A percentile compares a stretch with the other conserved stretches of the same genome.
These are phyloP conservation scores for Propithecus coquereli DNA, from an alignment of 2,113 vertebrate genomes.

Conservation along the genomic window DNA sequence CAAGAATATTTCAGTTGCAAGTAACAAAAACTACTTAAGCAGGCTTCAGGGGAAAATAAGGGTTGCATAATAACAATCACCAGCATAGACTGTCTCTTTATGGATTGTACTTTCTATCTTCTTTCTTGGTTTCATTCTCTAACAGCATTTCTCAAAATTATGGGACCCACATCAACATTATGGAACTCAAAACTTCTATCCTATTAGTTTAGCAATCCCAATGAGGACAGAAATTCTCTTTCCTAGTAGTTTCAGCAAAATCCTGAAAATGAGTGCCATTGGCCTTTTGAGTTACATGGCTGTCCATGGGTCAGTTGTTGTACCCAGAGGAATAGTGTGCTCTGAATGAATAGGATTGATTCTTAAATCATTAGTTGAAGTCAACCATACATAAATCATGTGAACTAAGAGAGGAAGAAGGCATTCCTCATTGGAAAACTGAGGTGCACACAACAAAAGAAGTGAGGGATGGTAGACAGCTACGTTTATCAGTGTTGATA, in stretches of 20 bases:
- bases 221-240: not conserved
- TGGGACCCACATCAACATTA: not conserved
- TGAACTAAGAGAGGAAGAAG: not conserved
- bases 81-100: not conserved
- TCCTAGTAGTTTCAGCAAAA: not conserved
- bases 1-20: not conserved
- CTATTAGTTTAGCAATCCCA: not conserved
- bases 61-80: not conserved
- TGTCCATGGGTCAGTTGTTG: not conserved
- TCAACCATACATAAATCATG: not conserved
- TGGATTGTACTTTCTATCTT: not conserved
- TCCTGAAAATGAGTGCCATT: not conserved
- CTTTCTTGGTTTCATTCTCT: not conserved
- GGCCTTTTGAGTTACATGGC: not conserved
- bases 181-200: not conserved
- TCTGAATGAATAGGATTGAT: not conserved
- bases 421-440: not conserved
- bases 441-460: not conserved
- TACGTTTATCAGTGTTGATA: not conserved
- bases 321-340: not conserved
- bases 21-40: not conserved
- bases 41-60: not conserved
- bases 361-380: not conserved
- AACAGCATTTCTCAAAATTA: not conserved
- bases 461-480: not conserved